Base-by-base conservation (phyloP, 2,888 invertebrate species). In the Catocala nupta region DNA sequence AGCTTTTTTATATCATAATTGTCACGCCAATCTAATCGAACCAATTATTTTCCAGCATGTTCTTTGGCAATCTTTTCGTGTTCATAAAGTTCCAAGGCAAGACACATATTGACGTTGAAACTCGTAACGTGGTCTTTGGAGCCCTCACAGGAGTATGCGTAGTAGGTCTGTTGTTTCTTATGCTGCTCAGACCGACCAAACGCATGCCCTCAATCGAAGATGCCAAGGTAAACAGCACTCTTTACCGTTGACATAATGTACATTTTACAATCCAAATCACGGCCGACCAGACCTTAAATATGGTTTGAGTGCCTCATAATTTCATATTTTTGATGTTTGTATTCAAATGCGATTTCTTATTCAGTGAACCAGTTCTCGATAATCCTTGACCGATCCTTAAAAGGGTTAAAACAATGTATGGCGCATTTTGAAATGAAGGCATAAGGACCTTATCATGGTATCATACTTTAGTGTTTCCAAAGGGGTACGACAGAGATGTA, bases 21-120 rank as follows among this genome's bases (percentile, higher is more conserved):
- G 36, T 39, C 36, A 39, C 36, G 36, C 36, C 36, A 39, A 39
- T 39, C 36, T 39, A 39, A 39, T 39, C 36, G 36, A 9, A 39
- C 36, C 36, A 39, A 39, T 39, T 58, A 12, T 34, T 77, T 95
- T 95, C 73, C 94, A 99, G 99, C 84, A 96, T 99, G 94, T 97
- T 99, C 89, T 96, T 98, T 85, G 99, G 99, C 59, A 99, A 99
- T 86, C 94, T 99, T 39, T 99, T 99, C 93, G 98, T 99, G 33
- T 99, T 96, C 91, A 97, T 97, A 86, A 96, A 97, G 87, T 99
- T 99, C 92, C 96, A 96, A 94, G 97, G 97, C 55, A 96, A 97
- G 85, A 95, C 95, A 0, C 95, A 95, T 58, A 98, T 99, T 47
- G 96, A 97, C 70, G 84, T 92, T 54, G 93, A 94, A 9, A 97